A percentile compares a stretch with the other conserved stretches of the same genome.
Conservation (phyloP, 1,140 invertebrate genomes). For the Temnothorax nylanderi region DNA sequence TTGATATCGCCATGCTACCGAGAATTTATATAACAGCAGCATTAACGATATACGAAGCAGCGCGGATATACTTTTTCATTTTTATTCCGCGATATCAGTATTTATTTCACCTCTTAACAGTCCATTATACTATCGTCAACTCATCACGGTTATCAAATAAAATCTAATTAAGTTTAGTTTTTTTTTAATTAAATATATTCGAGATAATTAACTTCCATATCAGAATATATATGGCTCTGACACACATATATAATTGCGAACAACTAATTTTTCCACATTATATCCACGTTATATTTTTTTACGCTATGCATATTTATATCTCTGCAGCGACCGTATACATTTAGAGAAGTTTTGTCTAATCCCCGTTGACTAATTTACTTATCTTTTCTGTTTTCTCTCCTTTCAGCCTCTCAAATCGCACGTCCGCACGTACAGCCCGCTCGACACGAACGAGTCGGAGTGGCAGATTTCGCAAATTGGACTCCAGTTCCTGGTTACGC, state of each 20-base stretch:
- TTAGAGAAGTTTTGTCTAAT: not conserved
- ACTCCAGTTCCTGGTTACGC: slow-evolving; percentile 86
- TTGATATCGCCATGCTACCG: not conserved
- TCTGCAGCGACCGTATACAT: too few species aligned
- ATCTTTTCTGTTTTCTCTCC: not conserved
- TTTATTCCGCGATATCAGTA: not conserved
- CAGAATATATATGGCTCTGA: not conserved
- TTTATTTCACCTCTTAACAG: not conserved
- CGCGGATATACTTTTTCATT: slow-evolving; percentile 3
- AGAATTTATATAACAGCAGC: slow-evolving; percentile 14
- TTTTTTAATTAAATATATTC: slow-evolving; percentile 1
- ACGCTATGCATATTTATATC: not conserved
- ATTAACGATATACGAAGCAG: not conserved
- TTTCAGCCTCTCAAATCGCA: slow-evolving; percentile 75
- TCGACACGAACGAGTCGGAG: slow-evolving; percentile 79
- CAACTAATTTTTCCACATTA: slow-evolving; percentile 1
- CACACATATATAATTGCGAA: not conserved
- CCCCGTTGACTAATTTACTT: not conserved
- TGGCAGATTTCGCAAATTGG: slow-evolving; percentile 80
- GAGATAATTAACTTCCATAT: not conserved
- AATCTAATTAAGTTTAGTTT: slow-evolving; percentile 1
- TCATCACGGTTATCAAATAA: not conserved
- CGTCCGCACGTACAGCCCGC: slow-evolving; percentile 77
- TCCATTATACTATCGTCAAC: slow-evolving; percentile 12
- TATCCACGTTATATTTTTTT: not conserved